Evolutionary conservation across 2,888 invertebrate genomes (phyloP), one percentile per base, ranked within the genome.

Genomic region (Sarcophaga subvicina): DNA sequence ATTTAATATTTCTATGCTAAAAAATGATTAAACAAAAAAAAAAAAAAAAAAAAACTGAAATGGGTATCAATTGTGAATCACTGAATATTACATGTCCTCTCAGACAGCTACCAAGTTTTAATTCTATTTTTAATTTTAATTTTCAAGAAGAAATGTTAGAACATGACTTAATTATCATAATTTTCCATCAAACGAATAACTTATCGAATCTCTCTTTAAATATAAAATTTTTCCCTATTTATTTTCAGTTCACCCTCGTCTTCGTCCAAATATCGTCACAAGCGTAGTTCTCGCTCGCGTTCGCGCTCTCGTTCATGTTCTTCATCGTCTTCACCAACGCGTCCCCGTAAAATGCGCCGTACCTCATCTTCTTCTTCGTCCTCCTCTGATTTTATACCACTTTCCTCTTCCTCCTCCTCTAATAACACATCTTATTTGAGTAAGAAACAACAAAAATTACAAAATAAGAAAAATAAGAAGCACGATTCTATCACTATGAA

Each of bases 321-420:
- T 25, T 90, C 91, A 62, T 90, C 90, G 87, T 90, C 91, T 8
- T 94, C 94, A 27, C 93, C 93, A 80, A 95, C 95, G 90, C 95
- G 95, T 70, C 91, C 93, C 78, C 94, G 94, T 88, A 95, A 95
- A 90, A 93, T 93, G 88, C 92, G 93, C 70, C 94, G 95, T 73
- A 90, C 89, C 76, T 89, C 90, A 54, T 91, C 90, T 80, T 90
- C 92, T 3, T 90, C 90, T 71, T 91, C 91, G 0, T 86, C 89
- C 75, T 88, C 78, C 49, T 91, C 89, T 54, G 90, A 92, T 84
- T 93, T 90, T 88, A 92, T 93, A 88, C 89, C 92, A 27, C 89
- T 93, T 45, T 91, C 89, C 89, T 88, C 90, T 25, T 90, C 90
- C 71, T 88, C 88, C 63, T 72, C 82, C 49, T 87, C 91, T 69